phyloP scores from a whole-genome alignment of 2,113 vertebrate genomes.

The Arothron firmamentum region DNA sequence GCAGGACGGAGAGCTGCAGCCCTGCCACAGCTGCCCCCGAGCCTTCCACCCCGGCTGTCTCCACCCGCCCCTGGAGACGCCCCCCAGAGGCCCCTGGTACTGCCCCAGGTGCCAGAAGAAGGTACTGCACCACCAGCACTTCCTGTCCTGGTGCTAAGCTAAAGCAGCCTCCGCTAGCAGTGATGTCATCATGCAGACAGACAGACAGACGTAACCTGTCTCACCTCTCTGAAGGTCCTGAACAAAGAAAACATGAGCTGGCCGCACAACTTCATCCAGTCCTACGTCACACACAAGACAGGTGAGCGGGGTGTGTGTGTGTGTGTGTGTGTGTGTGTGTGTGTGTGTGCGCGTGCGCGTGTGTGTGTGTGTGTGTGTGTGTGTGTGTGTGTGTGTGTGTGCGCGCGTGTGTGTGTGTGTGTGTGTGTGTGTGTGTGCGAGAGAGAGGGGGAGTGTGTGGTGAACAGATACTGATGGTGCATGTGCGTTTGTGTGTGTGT shows the following conservation, averaged over 20 bases:
- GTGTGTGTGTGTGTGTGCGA: slow-evolving; percentile 12
- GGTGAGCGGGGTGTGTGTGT: slow-evolving; percentile 69
- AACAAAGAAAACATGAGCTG: slow-evolving; percentile 92
- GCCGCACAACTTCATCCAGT: slow-evolving; percentile 93
- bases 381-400: not conserved
- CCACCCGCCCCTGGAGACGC: slow-evolving; percentile 83
- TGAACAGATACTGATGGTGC: too few relatives aligned
- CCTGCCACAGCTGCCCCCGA: slow-evolving; percentile 85
- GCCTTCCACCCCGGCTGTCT: slow-evolving; percentile 92
- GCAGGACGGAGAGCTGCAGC: slow-evolving; percentile 83
- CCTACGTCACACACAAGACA: slow-evolving; percentile 94
- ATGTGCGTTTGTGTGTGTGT: slow-evolving; percentile 2
- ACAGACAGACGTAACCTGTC: not conserved
- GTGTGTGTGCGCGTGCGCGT: slow-evolving; percentile 11
- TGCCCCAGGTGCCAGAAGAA: slow-evolving; percentile 98
- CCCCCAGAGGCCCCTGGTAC: slow-evolving; percentile 86
- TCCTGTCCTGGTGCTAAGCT: too few relatives aligned
- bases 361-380: slow-evolving; percentile 33
- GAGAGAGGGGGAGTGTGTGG: too few relatives aligned
- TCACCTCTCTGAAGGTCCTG: slow-evolving; percentile 77
- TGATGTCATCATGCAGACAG: not conserved
- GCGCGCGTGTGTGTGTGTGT: too few relatives aligned
- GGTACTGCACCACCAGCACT: slow-evolving; percentile 62
- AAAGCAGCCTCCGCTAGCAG: too few relatives aligned
- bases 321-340: too few relatives aligned